These are phyloP conservation scores for Myotis planiceps DNA, from an alignment of 2,797 vertebrate species.

Conservation along the genomic window DNA sequence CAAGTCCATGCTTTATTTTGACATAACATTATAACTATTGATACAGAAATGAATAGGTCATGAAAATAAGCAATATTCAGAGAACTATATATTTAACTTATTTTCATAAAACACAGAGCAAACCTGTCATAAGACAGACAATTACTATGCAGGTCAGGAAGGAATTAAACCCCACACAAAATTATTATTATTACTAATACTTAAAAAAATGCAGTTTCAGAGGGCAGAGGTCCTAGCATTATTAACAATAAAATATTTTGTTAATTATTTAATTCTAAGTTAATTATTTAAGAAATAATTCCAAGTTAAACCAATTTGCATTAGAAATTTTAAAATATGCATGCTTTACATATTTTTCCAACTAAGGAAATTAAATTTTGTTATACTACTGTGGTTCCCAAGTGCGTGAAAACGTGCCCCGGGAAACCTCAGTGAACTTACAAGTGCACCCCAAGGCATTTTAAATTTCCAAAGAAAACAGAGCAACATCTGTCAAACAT, in stretches of 20 bases:
- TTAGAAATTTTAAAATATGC: background rate
- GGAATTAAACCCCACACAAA: background rate
- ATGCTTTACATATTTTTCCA: background rate
- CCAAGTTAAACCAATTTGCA: background rate
- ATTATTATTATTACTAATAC: background rate
- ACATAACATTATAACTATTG: background rate
- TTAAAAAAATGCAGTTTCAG: background rate
- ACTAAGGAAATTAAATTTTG: background rate
- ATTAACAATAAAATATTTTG: background rate
- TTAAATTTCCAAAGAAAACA: background rate
- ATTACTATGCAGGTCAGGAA: background rate
- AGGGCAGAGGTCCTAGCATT: background rate
- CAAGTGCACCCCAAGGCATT: background rate
- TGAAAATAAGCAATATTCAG: background rate
- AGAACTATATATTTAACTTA: background rate
- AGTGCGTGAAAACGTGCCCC: background rate
- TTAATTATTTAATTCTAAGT: background rate
- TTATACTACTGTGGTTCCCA: background rate
- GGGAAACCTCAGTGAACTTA: background rate
- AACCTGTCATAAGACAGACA: background rate
- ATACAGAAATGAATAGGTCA: background rate
- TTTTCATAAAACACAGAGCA: background rate
- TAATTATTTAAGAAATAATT: background rate
- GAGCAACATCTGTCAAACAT: background rate
- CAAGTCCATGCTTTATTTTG: constrained; percentile 9